These are phyloP conservation scores for Terebella lapidaria DNA, from an alignment of 2,888 invertebrate species.

Conservation along the genomic window DNA sequence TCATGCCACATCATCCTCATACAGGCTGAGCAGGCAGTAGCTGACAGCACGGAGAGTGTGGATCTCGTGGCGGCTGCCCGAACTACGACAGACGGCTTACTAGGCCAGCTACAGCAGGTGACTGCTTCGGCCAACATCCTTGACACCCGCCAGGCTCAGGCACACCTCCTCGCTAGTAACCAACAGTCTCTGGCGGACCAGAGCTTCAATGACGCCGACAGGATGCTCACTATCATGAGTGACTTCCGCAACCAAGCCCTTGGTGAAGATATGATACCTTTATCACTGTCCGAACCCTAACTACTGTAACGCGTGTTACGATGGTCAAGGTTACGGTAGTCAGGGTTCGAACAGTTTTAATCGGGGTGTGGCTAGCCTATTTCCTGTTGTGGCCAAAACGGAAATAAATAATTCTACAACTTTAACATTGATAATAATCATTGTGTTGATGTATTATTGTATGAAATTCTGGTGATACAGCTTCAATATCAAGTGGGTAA, in stretches of 20 bases:
- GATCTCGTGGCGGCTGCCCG: not conserved
- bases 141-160: not conserved
- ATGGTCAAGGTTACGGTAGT: too few relatives aligned
- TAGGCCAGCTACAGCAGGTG: not conserved
- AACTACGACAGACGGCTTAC: not conserved
- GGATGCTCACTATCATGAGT: constrained; percentile 22
- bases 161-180: constrained; percentile 5
- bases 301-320: too few relatives aligned
- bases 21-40: not conserved
- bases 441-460: too few relatives aligned
- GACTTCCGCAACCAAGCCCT: constrained; percentile 12
- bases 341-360: too few relatives aligned
- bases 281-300: too few relatives aligned
- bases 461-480: too few relatives aligned
- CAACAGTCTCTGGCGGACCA: constrained; percentile 1
- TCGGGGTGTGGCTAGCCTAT: too few relatives aligned
- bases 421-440: too few relatives aligned
- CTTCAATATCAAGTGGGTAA: too few relatives aligned
- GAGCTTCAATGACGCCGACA: constrained; percentile 9
- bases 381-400: too few relatives aligned
- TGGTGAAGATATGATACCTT: constrained; percentile 3
- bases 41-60: not conserved
- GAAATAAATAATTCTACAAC: too few relatives aligned
- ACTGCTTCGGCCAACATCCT: not conserved
- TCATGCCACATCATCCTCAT: too few relatives aligned